Percentiles rank a stretch among this genome's conserved stretches.
These are phyloP conservation scores for Crotalus tigris DNA, from an alignment of 2,113 vertebrate genomes.

Conservation along the genomic window DNA sequence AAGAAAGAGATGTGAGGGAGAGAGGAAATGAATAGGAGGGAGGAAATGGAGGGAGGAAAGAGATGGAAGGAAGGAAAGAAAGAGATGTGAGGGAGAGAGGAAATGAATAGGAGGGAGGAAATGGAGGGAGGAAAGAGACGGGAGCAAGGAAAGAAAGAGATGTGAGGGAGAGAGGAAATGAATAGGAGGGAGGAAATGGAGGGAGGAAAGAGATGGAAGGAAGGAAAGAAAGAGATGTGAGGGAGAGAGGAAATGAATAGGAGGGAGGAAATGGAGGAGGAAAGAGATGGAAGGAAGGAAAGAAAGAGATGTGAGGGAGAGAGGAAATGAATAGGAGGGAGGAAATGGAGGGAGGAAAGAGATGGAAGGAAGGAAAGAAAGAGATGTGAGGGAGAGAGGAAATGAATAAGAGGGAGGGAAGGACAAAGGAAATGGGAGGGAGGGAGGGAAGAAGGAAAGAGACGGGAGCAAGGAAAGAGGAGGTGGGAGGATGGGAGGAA, in stretches of 20 bases:
- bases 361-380: background rate
- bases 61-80: no score
- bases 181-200: no score
- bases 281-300: no score
- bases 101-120: background rate
- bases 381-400: background rate
- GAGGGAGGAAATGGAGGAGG: no score
- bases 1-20: background rate
- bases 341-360: background rate
- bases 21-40: no score
- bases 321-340: background rate
- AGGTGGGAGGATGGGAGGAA: background rate
- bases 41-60: background rate
- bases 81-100: background rate
- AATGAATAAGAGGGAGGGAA: background rate
- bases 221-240: background rate
- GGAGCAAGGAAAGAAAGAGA: background rate
- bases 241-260: no score
- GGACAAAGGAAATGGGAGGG: background rate
- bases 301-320: background rate
- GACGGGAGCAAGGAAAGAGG: background rate
- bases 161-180: background rate
- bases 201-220: background rate
- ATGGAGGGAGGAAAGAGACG: no score
- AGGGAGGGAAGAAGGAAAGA: background rate